Evolutionary conservation across 2,797 vertebrate genomes (phyloP).

Genomic region (Microhierax caerulescens): DNA sequence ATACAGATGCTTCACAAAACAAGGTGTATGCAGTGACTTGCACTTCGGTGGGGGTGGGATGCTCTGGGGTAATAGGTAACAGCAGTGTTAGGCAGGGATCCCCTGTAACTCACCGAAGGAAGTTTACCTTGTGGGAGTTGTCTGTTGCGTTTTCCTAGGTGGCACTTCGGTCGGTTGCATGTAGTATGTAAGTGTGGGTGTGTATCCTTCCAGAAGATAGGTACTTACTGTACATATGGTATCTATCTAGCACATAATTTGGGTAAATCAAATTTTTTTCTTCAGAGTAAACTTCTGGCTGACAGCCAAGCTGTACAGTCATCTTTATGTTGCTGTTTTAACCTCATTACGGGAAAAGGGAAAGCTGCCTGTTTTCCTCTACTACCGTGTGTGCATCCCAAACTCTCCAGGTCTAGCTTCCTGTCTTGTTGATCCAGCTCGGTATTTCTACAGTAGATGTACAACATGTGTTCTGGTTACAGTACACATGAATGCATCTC

Average conservation of each 20-base stretch:
- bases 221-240: background rate
- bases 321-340: constrained; percentile 7
- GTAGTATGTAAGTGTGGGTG: background rate
- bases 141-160: background rate
- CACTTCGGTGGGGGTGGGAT: background rate
- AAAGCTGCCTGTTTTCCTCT: background rate
- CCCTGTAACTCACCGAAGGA: background rate
- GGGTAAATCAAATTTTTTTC: background rate
- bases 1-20: background rate
- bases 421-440: background rate
- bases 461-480: background rate
- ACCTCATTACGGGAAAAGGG: background rate
- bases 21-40: background rate
- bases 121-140: background rate
- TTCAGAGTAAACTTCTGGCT: constrained; percentile 19
- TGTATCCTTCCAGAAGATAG: background rate
- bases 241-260: background rate
- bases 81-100: background rate
- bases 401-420: background rate
- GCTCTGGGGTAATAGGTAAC: background rate
- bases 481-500: background rate
- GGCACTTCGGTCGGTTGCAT: background rate
- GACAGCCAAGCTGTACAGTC: background rate
- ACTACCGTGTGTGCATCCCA: background rate
- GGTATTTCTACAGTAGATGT: background rate